Percentiles rank a stretch among this genome's conserved stretches.
Conservation (phyloP, 2,113 vertebrate genomes). For the Aphyosemion australe region DNA sequence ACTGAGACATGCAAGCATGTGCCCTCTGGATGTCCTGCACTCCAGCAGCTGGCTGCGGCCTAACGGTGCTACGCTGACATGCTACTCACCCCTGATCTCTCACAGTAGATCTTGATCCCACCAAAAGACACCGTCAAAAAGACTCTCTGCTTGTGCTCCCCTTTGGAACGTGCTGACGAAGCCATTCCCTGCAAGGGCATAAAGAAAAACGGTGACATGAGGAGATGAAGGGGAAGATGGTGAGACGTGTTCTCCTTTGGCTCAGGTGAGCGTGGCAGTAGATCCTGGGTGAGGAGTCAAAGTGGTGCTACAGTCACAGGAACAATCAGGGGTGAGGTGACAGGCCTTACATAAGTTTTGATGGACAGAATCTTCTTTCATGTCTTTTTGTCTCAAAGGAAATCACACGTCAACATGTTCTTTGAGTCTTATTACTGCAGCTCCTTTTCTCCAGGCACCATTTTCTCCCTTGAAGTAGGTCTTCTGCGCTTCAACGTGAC, state of each 20-base stretch:
- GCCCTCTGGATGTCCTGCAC: slow-evolving; percentile 58
- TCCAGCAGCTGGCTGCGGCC: slow-evolving; percentile 50
- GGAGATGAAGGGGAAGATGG: slow-evolving; percentile 49
- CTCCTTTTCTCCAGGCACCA: slow-evolving; percentile 35
- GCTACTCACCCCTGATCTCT: slow-evolving; percentile 96
- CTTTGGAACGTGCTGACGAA: slow-evolving; percentile 94
- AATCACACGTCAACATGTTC: slow-evolving; percentile 22
- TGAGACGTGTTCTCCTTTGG: slow-evolving; percentile 11
- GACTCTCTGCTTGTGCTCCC: slow-evolving; percentile 97
- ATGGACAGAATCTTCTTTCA: too few relatives aligned
- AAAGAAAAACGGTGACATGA: slow-evolving; percentile 37
- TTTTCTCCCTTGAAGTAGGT: slow-evolving; percentile 35
- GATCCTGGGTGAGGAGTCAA: slow-evolving; percentile 8
- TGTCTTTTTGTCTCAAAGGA: slow-evolving; percentile 27
- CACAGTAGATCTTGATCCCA: slow-evolving; percentile 98
- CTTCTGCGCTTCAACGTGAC: slow-evolving; percentile 45
- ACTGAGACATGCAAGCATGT: slow-evolving; percentile 40
- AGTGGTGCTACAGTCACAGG: background rate
- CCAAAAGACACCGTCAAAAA: slow-evolving; percentile 97
- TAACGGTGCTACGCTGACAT: slow-evolving; percentile 8
- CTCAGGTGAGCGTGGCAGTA: slow-evolving; percentile 60
- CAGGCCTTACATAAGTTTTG: too few relatives aligned
- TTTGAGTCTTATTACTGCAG: slow-evolving; percentile 14
- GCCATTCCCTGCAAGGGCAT: slow-evolving; percentile 88
- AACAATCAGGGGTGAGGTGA: background rate